A percentile compares a stretch with the other conserved stretches of the same genome.
These are phyloP conservation scores for Nautilus pompilius DNA, from an alignment of 1,140 invertebrate genomes.

Conservation along the genomic window DNA sequence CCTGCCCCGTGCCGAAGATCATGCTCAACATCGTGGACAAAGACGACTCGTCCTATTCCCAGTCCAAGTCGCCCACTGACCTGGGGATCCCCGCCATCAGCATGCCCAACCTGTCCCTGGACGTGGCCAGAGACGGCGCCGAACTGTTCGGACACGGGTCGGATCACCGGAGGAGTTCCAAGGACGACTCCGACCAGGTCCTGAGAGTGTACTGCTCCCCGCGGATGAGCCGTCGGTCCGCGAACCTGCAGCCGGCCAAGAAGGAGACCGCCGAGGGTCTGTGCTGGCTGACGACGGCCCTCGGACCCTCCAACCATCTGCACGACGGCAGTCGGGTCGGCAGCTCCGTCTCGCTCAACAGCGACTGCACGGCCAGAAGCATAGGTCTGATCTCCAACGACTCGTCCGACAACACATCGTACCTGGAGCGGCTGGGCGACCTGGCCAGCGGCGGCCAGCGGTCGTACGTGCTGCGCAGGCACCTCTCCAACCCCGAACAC, in stretches of 20 bases:
- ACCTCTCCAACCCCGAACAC: background rate
- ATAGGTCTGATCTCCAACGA: slow-evolving; percentile 24
- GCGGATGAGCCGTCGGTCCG: slow-evolving; percentile 4
- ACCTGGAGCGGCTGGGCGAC: background rate
- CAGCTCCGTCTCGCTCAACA: slow-evolving; percentile 18
- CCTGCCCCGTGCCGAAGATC: slow-evolving; percentile 17
- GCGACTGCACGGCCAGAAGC: slow-evolving; percentile 22
- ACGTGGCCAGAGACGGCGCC: background rate
- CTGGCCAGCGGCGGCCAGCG: background rate
- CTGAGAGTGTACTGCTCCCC: slow-evolving; percentile 26
- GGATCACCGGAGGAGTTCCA: background rate
- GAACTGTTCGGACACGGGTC: background rate
- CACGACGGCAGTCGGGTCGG: slow-evolving; percentile 19
- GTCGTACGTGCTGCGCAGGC: background rate
- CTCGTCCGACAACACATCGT: slow-evolving; percentile 8
- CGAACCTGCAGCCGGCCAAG: background rate
- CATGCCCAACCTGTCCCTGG: slow-evolving; percentile 21
- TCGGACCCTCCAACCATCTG: slow-evolving; percentile 18
- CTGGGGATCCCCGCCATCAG: slow-evolving; percentile 15
- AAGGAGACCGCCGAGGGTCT: background rate
- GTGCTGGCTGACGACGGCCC: slow-evolving; percentile 18
- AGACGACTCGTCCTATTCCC: background rate
- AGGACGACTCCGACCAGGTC: slow-evolving; percentile 6
- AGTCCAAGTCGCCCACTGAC: background rate
- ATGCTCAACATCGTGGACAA: slow-evolving; percentile 12